Percentiles rank a stretch among this genome's conserved stretches.
These are phyloP conservation scores for Zaprionus ghesquierei DNA, from an alignment of 1,140 invertebrate species.

Conservation along the genomic window DNA sequence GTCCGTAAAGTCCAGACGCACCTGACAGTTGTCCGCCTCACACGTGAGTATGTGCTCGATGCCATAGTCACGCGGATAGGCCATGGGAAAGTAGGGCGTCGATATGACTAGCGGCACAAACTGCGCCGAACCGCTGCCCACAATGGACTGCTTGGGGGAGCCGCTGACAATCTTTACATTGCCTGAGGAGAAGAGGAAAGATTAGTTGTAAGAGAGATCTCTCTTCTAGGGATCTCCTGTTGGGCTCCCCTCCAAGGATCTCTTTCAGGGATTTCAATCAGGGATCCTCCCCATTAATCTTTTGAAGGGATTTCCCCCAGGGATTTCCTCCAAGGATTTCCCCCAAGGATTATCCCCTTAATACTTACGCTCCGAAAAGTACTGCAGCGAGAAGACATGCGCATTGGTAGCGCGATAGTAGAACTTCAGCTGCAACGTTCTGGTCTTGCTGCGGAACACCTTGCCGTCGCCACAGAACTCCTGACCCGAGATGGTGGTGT, in stretches of 20 bases:
- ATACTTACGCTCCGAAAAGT: constrained; percentile 86
- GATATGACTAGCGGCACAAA: constrained; percentile 82
- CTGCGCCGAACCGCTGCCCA: constrained; percentile 67
- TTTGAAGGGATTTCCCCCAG: too few species aligned
- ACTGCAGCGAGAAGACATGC: constrained; percentile 87
- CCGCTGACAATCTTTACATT: constrained; percentile 86
- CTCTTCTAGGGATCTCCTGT: neutral
- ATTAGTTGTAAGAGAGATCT: neutral
- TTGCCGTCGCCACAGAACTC: constrained; percentile 86
- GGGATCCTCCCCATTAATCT: too few species aligned
- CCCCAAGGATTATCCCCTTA: too few species aligned
- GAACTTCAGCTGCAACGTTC: constrained; percentile 85
- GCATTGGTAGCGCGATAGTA: constrained; percentile 86
- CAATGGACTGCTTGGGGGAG: constrained; percentile 65
- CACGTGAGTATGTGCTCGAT: constrained; percentile 87
- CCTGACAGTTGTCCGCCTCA: constrained; percentile 84
- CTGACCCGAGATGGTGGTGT: constrained; percentile 85
- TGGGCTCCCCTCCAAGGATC: fast-evolving
- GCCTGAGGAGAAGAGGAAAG: constrained; percentile 80
- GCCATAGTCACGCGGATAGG: constrained; percentile 87
- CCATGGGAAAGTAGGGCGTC: constrained; percentile 88
- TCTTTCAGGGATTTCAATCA: too few species aligned
- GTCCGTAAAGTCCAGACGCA: constrained; percentile 88
- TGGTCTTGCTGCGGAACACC: constrained; percentile 86
- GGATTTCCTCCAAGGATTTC: too few species aligned